Conservation (phyloP, 2,113 vertebrate species). For the Macrotus californicus region DNA sequence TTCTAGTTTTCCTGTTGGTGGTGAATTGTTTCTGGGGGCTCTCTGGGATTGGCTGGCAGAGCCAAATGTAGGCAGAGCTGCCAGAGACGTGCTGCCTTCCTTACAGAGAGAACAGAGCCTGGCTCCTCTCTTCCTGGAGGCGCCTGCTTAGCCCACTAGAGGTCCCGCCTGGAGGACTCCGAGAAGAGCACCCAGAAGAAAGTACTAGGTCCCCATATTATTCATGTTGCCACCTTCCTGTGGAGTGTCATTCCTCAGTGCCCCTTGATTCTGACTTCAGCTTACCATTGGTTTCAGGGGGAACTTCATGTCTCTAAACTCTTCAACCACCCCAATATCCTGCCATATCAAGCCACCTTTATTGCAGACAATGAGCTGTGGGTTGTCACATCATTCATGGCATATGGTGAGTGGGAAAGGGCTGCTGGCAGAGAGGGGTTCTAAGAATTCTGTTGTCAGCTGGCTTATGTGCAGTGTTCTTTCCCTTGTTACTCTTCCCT, state of each 20-base stretch:
- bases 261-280: neutral
- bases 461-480: neutral
- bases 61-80: neutral
- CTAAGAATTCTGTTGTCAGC: neutral
- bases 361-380: constrained; percentile 96
- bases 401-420: constrained; percentile 86
- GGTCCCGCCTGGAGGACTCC: too few relatives aligned
- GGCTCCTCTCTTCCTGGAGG: neutral
- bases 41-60: neutral
- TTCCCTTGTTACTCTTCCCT: neutral
- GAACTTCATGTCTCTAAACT: constrained; percentile 97
- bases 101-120: neutral
- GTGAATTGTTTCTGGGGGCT: neutral
- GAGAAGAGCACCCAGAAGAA: neutral
- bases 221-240: neutral
- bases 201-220: fast-evolving
- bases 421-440: neutral
- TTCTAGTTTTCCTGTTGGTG: neutral
- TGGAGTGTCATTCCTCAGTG: neutral
- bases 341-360: constrained; percentile 95
- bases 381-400: constrained; percentile 98
- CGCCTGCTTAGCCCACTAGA: neutral
- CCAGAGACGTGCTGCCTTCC: neutral
- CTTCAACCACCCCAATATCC: constrained; percentile 94
- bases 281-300: constrained; percentile 75